Evolutionary conservation across 2,113 vertebrate species (phyloP).

Genomic region (Oryzias curvinotus): DNA sequence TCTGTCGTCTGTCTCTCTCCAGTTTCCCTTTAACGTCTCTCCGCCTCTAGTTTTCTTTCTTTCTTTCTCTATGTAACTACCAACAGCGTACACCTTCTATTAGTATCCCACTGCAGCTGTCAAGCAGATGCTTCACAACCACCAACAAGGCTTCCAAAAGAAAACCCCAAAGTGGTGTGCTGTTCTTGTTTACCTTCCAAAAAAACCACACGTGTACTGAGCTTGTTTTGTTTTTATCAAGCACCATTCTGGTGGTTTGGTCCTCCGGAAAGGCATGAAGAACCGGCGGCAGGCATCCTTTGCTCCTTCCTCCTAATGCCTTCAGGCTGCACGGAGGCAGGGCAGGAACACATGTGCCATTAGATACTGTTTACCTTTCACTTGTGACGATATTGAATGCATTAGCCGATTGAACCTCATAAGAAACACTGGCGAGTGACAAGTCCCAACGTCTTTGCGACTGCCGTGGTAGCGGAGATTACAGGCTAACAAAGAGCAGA

Average conservation of each 20-base stretch:
- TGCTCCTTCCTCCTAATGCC: constrained; percentile 30
- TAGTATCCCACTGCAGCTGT: constrained; percentile 68
- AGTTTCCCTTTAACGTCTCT: constrained; percentile 38
- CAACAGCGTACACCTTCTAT: constrained; percentile 71
- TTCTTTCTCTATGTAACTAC: constrained; percentile 62
- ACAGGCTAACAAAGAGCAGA: constrained; percentile 72
- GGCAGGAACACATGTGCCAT: constrained; percentile 48
- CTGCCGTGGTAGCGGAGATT: constrained; percentile 75
- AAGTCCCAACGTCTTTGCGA: constrained; percentile 70
- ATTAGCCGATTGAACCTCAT: constrained; percentile 74
- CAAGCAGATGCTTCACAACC: constrained; percentile 29
- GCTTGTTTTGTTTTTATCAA: constrained; percentile 54
- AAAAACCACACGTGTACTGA: constrained; percentile 39
- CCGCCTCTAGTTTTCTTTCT: constrained; percentile 64
- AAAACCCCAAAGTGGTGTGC: constrained; percentile 37
- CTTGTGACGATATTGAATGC: constrained; percentile 71
- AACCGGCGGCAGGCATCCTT: constrained; percentile 17
- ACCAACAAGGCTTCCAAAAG: constrained; percentile 39
- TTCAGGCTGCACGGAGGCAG: constrained; percentile 36
- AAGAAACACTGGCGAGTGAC: constrained; percentile 72
- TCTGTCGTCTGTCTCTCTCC: constrained; percentile 63
- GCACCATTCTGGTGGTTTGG: constrained; percentile 6
- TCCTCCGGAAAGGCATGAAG: constrained; percentile 40
- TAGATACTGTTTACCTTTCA: constrained; percentile 73
- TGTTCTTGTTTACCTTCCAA: constrained; percentile 43